Evolutionary conservation across 2,888 invertebrate species (phyloP).

Genomic region (Drosophila villosipedis): DNA sequence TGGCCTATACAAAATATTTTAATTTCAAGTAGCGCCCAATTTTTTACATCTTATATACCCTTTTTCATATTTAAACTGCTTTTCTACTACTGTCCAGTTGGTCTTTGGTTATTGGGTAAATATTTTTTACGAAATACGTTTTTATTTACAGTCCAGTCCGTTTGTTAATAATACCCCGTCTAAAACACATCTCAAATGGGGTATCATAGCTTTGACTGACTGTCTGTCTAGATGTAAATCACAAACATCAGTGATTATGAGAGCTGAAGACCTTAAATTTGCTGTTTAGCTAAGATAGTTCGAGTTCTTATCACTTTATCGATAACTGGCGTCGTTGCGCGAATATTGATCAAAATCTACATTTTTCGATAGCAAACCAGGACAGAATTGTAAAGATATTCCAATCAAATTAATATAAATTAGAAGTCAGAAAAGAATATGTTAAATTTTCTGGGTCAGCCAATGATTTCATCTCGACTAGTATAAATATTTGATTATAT

Average conservation of each 20-base stretch:
- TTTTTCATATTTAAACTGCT: not conserved
- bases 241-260: not conserved
- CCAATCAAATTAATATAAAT: not conserved
- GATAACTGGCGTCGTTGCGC: too few species aligned
- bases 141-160: constrained; percentile 59
- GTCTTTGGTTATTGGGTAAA: constrained; percentile 59
- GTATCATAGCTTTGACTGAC: not conserved
- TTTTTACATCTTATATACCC: constrained; percentile 9
- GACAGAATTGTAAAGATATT: not conserved
- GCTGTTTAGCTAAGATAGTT: accelerated
- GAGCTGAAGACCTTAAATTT: not conserved
- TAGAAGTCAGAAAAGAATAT: not conserved
- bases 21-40: constrained; percentile 21
- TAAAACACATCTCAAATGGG: not conserved
- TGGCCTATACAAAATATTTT: constrained; percentile 10
- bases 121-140: constrained; percentile 74
- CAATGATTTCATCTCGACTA: not conserved
- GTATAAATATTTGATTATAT: not conserved
- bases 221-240: not conserved
- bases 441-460: too few species aligned
- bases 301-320: not conserved
- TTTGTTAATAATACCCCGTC: constrained; percentile 1
- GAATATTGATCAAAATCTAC: too few species aligned
- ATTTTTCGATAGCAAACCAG: too few species aligned
- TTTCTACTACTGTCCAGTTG: constrained; percentile 4